Conservation (phyloP, 2,113 vertebrate species). For the Mormyrus lacerda region DNA sequence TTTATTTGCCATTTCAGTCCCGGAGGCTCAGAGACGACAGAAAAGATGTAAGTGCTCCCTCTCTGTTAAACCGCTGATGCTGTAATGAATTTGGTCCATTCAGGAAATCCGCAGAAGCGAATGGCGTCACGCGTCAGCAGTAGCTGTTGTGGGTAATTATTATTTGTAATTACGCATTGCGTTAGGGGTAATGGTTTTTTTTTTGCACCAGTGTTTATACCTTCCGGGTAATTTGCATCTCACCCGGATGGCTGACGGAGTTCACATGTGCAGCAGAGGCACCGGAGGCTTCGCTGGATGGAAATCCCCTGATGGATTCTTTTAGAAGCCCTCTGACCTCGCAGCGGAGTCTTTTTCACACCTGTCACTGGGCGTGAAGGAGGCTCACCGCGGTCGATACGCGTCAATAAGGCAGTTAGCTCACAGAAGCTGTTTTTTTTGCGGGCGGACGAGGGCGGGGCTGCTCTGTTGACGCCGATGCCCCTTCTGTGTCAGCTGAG, state of each 20-base stretch:
- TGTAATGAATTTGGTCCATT: not conserved
- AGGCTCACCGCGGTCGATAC: not conserved
- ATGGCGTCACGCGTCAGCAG: not conserved
- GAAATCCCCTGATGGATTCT: not conserved
- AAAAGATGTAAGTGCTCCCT: not conserved
- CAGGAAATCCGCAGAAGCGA: not conserved
- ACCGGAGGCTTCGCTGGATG: not conserved
- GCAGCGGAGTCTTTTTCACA: not conserved
- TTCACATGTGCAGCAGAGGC: slow-evolving; percentile 31
- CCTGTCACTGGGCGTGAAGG: not conserved
- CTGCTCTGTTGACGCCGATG: not conserved
- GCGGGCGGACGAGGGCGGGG: not conserved
- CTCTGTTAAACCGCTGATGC: not conserved
- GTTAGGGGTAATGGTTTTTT: not conserved
- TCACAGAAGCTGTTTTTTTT: not conserved
- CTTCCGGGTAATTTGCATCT: slow-evolving; percentile 31
- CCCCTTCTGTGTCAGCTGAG: not conserved
- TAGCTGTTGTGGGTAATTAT: not conserved
- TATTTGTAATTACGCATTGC: not conserved
- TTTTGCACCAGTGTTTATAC: slow-evolving; percentile 10
- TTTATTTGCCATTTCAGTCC: slow-evolving; percentile 26
- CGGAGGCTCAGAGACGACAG: not conserved
- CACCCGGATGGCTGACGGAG: slow-evolving; percentile 18
- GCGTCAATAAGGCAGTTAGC: not conserved
- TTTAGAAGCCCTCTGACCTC: not conserved